Conservation (phyloP, 2,797 vertebrate genomes). For the Hafferia zeledoni region DNA sequence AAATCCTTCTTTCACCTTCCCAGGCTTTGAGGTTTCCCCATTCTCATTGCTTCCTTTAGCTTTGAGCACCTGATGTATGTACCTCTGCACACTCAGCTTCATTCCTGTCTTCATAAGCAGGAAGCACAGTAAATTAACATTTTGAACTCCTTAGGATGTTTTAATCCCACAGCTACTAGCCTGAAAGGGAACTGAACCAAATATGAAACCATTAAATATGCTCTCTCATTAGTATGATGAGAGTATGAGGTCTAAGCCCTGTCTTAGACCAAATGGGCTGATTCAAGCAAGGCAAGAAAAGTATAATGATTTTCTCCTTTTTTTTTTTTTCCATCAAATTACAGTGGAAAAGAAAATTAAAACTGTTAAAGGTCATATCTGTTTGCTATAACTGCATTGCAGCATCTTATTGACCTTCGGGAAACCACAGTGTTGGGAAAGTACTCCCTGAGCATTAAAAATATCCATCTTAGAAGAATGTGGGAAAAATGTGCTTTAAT, state of each 20-base stretch:
- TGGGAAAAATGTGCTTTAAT: not conserved
- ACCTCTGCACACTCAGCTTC: not conserved
- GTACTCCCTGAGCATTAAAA: not conserved
- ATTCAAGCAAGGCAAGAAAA: not conserved
- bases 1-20: not conserved
- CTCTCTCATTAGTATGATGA: not conserved
- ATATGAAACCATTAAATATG: not conserved
- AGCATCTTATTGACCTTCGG: constrained; percentile 9
- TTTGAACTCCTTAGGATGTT: not conserved
- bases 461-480: not conserved
- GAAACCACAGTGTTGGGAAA: not conserved
- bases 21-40: not conserved
- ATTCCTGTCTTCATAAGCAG: not conserved
- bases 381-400: not conserved
- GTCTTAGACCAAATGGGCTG: not conserved
- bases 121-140: not conserved
- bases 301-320: not conserved
- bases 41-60: not conserved
- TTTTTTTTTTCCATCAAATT: not conserved
- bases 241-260: not conserved
- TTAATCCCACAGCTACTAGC: not conserved
- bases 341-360: not conserved
- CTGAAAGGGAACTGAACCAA: not conserved
- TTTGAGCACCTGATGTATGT: not conserved
- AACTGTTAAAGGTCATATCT: constrained; percentile 7